Evolutionary conservation across 2,797 vertebrate genomes (phyloP), one percentile per base, ranked within the genome.

Genomic region (Ambastaia sidthimunki): DNA sequence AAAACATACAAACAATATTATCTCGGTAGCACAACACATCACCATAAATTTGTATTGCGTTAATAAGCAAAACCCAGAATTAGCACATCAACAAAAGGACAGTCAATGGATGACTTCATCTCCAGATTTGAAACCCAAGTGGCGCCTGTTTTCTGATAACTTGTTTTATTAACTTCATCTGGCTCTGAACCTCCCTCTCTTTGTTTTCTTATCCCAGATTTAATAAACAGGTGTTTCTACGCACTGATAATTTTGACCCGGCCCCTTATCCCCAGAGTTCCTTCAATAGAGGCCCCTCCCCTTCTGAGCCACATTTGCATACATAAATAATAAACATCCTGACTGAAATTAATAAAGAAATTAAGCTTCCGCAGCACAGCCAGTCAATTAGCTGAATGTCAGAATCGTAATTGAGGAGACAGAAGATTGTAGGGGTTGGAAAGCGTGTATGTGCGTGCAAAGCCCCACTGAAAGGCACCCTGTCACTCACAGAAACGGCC

Each of bases 321-420:
- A 94, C 89, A 91, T 93, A 93, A 96, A 96, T 28, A 96, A 96
- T 89, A 92, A 89, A 88, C 90, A 83, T 86, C 83, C 34, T 90
- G 83, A 89, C 87, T 91, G 94, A 93, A 97, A 96, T 96, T 97
- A 98, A 97, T 97, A 96, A 96, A 97, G 95, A 97, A 97, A 96
- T 97, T 97, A 98, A 98, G 97, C 96, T 95, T 93, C 93, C 92
- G 90, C 94, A 93, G 94, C 94, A 93, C 94, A 96, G 95, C 95
- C 95, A 93, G 95, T 95, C 96, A 99, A 99, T 99, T 98, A 99
- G 96, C 95, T 98, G 97, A 97, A 98, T 98, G 97, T 98, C 97
- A 98, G 95, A 98, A 97, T 96, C 95, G 95, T 97, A 98, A 98
- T 98, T 97, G 97, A 95, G 91, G 95, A 57, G 93, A 90, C 94